These are phyloP conservation scores for Heliconius eleuchia DNA, from an alignment of 1,140 invertebrate species.

Conservation along the genomic window DNA sequence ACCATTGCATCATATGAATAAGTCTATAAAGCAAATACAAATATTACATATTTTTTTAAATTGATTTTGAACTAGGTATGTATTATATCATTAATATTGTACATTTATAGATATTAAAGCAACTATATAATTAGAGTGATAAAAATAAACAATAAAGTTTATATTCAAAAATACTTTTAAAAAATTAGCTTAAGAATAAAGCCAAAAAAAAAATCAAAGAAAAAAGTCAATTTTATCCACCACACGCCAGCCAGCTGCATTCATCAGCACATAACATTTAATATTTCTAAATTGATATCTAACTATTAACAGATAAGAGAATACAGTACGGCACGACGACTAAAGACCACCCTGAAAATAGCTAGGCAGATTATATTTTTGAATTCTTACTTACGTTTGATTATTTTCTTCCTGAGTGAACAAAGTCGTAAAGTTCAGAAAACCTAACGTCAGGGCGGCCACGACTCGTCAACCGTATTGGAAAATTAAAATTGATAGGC, in stretches of 20 bases:
- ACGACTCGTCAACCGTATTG: no score
- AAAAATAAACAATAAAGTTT: constrained; percentile 1
- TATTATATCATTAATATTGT: constrained; percentile 1
- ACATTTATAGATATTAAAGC: constrained; percentile 1
- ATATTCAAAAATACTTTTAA: neutral
- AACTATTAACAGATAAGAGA: constrained; percentile 36
- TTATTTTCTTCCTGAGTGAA: no score
- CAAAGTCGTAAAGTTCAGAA: no score
- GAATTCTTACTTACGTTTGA: no score
- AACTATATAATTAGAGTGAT: neutral
- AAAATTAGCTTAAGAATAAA: neutral
- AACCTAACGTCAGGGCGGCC: no score
- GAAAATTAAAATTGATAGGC: no score
- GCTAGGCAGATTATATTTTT: no score
- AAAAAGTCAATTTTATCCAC: neutral
- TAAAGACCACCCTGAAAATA: no score
- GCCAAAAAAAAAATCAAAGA: neutral
- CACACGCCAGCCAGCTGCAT: constrained; percentile 24
- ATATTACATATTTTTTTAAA: neutral
- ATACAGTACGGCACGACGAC: constrained; percentile 17
- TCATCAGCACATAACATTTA: constrained; percentile 23
- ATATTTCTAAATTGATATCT: constrained; percentile 41
- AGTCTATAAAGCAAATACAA: neutral
- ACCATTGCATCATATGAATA: neutral
- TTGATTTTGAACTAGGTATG: neutral